phyloP scores from a whole-genome alignment of 2,113 vertebrate species.

The Lophotis ruficrista region DNA sequence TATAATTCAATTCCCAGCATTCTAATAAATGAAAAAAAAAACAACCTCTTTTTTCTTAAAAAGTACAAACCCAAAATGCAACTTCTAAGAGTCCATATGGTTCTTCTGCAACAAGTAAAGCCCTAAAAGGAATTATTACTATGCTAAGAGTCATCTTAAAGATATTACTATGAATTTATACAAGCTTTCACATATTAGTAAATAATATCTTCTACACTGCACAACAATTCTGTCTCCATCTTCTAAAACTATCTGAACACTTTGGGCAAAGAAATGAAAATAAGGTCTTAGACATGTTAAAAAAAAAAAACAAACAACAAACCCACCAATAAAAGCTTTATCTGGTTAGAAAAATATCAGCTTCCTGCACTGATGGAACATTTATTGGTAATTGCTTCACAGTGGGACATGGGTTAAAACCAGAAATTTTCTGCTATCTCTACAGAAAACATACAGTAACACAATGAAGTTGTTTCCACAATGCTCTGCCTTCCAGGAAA shows the following conservation, averaged over 20 bases:
- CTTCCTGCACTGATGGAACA: background rate
- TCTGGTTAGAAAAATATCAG: conserved; percentile 1
- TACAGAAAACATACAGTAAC: background rate
- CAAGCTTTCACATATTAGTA: background rate
- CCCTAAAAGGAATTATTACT: background rate
- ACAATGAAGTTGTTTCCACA: background rate
- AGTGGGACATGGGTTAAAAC: background rate
- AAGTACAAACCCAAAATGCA: background rate
- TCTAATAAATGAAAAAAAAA: background rate
- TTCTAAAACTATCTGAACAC: background rate
- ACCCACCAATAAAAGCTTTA: background rate
- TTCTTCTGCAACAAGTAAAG: background rate
- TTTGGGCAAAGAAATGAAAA: background rate
- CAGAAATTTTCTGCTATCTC: background rate
- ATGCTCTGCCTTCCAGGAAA: background rate
- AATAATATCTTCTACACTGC: background rate
- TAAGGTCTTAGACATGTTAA: background rate
- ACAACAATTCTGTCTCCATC: background rate
- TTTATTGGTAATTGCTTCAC: conserved; percentile 1
- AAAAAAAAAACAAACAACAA: background rate
- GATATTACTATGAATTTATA: background rate
- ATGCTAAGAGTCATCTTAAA: background rate
- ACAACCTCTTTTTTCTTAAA: background rate
- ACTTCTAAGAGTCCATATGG: background rate
- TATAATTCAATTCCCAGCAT: background rate